A percentile compares a stretch with the other conserved stretches of the same genome.
Conservation (phyloP, 1,140 invertebrate genomes). For the Zophobas morio region DNA sequence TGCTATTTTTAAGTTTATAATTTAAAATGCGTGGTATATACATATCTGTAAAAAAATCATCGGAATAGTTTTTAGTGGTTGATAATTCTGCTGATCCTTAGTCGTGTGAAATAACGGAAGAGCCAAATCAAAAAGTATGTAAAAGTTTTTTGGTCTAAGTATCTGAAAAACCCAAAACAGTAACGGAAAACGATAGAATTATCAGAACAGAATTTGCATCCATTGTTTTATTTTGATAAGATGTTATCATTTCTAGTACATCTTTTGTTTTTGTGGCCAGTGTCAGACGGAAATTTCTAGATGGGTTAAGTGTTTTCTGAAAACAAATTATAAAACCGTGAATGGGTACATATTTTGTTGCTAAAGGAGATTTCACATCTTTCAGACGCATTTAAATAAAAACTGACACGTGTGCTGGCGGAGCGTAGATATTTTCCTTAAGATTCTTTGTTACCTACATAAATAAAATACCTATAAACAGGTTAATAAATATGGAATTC, state of each 20-base stretch:
- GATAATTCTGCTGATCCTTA: no score
- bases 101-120: background rate
- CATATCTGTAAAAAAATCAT: no score
- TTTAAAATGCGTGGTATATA: no score
- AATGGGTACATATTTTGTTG: background rate
- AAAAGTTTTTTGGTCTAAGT: background rate
- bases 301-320: background rate
- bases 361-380: background rate
- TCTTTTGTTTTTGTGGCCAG: background rate
- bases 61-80: no score
- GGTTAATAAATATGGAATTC: background rate
- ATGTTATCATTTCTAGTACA: slow-evolving; percentile 5
- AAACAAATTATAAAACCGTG: no score
- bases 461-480: background rate
- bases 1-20: no score
- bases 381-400: no score
- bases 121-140: background rate
- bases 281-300: background rate
- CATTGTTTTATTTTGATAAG: slow-evolving; percentile 34
- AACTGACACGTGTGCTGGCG: no score
- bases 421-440: no score
- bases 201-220: background rate
- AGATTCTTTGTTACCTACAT: background rate
- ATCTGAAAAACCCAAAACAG: background rate
- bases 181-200: slow-evolving; percentile 22